Evolutionary conservation across 2,888 invertebrate genomes (phyloP), one percentile per base, ranked within the genome.

Genomic region (Eledona agricola): DNA sequence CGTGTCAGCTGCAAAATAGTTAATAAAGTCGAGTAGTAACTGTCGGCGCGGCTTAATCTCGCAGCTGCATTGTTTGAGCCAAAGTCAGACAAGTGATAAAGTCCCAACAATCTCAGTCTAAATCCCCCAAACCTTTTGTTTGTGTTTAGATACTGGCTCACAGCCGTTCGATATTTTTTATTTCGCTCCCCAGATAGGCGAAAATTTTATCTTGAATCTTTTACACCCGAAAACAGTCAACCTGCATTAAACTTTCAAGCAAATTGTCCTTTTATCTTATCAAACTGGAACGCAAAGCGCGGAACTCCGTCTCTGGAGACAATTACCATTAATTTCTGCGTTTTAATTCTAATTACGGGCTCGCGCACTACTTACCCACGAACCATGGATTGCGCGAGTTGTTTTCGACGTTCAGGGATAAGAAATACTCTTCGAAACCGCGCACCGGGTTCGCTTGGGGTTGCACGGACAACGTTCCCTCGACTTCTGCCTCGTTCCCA

Each of bases 341-440:
- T n/a, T n/a, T n/a, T n/a, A n/a, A n/a, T n/a, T 16, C 10, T 32
- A 32, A 16, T 16, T 17, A 32, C 9, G 34, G 3, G 3, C 12
- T 17, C 17, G 16, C 12, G 7, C 1, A 5, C 4, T 1, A 80
- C 87, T 84, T 75, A 93, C 93, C 93, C 3, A 90, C 85, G 82
- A 96, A 97, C 96, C 96, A 97, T 0, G 96, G 96, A 79, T 97
- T 96, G 51, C 96, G 81, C 60, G 81, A 83, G 76, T 96, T 96
- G 71, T 88, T 92, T 72, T 89, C 88, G 22, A 93, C 91, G 20
- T 89, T 91, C 16, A 94, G 78, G 49, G 81, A 82, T 12, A 93
- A 80, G 74, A 95, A 95, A 75, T 95, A 95, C 60, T 91, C 87
- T 67, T 90, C 88, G 71, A 95, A 95, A 0, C 93, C 94, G 15